These are phyloP conservation scores for Caenorhabditis sp. DNA, from an alignment of 2,888 invertebrate species.

Conservation along the genomic window DNA sequence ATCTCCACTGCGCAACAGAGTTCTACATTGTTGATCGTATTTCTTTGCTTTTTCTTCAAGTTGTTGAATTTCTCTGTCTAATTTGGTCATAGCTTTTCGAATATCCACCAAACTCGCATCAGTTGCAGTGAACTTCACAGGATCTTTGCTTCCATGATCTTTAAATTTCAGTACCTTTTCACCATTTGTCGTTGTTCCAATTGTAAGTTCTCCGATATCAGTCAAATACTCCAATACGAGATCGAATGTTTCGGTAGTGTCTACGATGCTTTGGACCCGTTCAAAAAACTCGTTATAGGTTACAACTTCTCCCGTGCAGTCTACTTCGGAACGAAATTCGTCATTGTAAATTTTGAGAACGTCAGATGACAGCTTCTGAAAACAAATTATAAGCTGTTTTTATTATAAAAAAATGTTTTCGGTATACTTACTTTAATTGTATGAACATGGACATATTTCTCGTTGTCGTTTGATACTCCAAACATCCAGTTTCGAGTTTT, in stretches of 20 bases:
- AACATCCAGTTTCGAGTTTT: slow-evolving; percentile 50
- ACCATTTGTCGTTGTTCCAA: slow-evolving; percentile 55
- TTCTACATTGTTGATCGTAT: slow-evolving; percentile 54
- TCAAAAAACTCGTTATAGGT: slow-evolving; percentile 28
- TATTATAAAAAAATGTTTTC: too few relatives aligned
- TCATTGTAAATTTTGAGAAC: slow-evolving; percentile 44
- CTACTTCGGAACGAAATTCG: slow-evolving; percentile 56
- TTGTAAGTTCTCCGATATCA: slow-evolving; percentile 49
- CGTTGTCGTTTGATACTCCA: slow-evolving; percentile 21
- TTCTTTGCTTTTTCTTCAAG: slow-evolving; percentile 58
- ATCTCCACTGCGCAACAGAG: slow-evolving; percentile 53
- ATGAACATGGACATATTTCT: slow-evolving; percentile 42
- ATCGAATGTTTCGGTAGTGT: slow-evolving; percentile 50
- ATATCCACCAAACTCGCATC: slow-evolving; percentile 67
- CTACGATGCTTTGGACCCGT: background rate
- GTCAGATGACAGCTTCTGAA: slow-evolving; percentile 39
- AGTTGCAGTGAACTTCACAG: slow-evolving; percentile 62
- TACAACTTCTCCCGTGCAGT: slow-evolving; percentile 53
- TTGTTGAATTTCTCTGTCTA: slow-evolving; percentile 61
- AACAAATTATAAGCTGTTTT: too few relatives aligned
- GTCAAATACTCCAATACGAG: slow-evolving; percentile 49
- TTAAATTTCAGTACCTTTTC: slow-evolving; percentile 68
- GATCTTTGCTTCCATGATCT: slow-evolving; percentile 49
- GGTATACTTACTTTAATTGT: slow-evolving; percentile 38
- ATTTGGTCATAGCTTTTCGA: slow-evolving; percentile 53